phyloP scores from a whole-genome alignment of 2,797 vertebrate species.

The Eutrigla gurnardus region DNA sequence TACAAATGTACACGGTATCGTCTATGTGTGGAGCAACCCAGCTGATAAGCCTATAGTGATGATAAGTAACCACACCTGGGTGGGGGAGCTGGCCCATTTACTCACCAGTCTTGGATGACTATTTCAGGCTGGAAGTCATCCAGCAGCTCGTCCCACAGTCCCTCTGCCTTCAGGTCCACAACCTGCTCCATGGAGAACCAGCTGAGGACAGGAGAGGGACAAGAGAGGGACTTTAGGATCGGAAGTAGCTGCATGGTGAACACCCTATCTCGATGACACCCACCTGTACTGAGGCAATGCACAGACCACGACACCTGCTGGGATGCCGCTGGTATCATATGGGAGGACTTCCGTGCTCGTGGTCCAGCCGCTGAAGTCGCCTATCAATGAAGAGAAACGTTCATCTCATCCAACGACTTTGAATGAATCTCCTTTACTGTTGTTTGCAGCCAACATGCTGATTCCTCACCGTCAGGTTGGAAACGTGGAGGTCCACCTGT shows the following conservation, averaged over 20 bases:
- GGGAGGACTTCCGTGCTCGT: conserved; percentile 81
- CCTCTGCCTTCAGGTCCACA: conserved; percentile 87
- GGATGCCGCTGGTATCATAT: conserved; percentile 80
- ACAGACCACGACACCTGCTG: conserved; percentile 78
- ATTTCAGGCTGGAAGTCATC: conserved; percentile 88
- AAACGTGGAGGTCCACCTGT: conserved; percentile 62
- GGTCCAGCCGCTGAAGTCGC: conserved; percentile 86
- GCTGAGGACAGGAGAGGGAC: conserved; percentile 71
- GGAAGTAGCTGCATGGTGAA: neutral
- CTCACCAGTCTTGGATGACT: conserved; percentile 86
- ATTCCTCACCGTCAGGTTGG: conserved; percentile 76
- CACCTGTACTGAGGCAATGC: conserved; percentile 74
- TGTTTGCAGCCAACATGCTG: neutral
- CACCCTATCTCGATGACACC: conserved; percentile 4
- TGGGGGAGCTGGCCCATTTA: conserved; percentile 13
- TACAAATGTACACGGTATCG: neutral
- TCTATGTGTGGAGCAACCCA: neutral
- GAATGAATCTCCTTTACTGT: neutral
- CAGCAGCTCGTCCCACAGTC: conserved; percentile 88
- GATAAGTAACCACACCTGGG: conserved; percentile 6
- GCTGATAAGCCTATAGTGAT: conserved; percentile 27
- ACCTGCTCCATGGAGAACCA: conserved; percentile 90
- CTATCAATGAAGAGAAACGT: conserved; percentile 52
- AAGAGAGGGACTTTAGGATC: neutral
- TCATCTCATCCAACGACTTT: neutral